Evolutionary conservation across 2,113 vertebrate genomes (phyloP).

Genomic region (Proteles cristata): DNA sequence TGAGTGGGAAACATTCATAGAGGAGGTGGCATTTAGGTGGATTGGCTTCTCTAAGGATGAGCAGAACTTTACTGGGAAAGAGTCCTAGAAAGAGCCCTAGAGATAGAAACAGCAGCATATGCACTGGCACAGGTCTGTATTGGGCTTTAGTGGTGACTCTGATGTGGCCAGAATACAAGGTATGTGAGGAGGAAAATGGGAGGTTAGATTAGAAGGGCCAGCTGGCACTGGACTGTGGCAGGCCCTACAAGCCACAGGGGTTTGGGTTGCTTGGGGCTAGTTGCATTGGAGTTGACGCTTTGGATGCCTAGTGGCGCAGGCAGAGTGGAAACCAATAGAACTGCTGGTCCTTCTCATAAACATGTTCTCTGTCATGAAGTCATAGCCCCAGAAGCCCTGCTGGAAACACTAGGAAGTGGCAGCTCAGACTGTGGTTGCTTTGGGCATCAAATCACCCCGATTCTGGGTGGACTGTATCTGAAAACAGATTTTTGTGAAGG

Average conservation of each 20-base stretch:
- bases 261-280: neutral
- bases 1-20: neutral
- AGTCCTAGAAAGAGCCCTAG: neutral
- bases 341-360: neutral
- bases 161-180: neutral
- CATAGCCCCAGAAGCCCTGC: neutral
- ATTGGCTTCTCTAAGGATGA: neutral
- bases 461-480: neutral
- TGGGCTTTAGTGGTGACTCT: neutral
- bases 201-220: neutral
- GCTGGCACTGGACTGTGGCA: neutral
- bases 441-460: neutral
- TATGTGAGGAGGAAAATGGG: neutral
- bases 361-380: neutral
- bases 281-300: neutral
- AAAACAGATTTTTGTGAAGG: neutral
- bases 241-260: neutral
- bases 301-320: neutral
- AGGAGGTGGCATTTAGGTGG: neutral
- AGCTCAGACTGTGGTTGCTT: neutral
- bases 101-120: neutral
- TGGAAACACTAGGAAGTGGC: neutral
- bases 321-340: neutral
- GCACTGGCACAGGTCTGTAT: neutral
- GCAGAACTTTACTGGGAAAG: neutral